These are phyloP conservation scores for Ectemnius cavifrons DNA, from an alignment of 2,888 invertebrate genomes.

Conservation along the genomic window DNA sequence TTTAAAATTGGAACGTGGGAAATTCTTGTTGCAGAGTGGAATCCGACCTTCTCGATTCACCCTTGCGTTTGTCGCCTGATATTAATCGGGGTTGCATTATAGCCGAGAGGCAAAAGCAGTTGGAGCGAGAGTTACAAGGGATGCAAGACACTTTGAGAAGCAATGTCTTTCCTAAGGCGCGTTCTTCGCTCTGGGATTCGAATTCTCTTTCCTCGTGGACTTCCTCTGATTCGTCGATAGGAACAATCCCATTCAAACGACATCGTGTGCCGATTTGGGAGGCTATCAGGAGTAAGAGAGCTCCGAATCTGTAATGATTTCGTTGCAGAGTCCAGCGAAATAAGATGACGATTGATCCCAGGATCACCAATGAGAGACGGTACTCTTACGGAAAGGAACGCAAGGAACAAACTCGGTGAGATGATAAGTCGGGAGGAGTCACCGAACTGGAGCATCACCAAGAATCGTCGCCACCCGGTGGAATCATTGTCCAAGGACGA, in stretches of 20 bases:
- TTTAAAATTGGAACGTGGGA: background rate
- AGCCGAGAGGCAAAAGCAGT: conserved; percentile 65
- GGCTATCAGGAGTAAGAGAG: conserved; percentile 57
- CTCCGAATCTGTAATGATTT: background rate
- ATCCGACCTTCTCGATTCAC: conserved; percentile 54
- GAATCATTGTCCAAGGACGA: conserved; percentile 50
- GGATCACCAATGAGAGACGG: conserved; percentile 67
- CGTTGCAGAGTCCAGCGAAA: conserved; percentile 5
- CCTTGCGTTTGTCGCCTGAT: conserved; percentile 52
- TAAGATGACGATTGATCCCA: conserved; percentile 41
- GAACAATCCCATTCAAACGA: conserved; percentile 59
- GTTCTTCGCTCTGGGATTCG: conserved; percentile 67
- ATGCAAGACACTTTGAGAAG: conserved; percentile 70
- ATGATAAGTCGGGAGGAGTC: conserved; percentile 68
- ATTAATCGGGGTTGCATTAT: conserved; percentile 61
- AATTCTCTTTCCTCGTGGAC: conserved; percentile 67
- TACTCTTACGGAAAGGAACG: conserved; percentile 59
- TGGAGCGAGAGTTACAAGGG: conserved; percentile 67
- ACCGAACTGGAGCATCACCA: conserved; percentile 60
- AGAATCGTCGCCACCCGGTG: conserved; percentile 50
- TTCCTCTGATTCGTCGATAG: conserved; percentile 66
- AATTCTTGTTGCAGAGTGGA: conserved; percentile 59
- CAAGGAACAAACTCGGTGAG: conserved; percentile 63
- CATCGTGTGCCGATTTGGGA: conserved; percentile 63
- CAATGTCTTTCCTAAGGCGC: conserved; percentile 63